Evolutionary conservation across 2,888 invertebrate genomes (phyloP).

Genomic region (Dorcus parallelipipedus): DNA sequence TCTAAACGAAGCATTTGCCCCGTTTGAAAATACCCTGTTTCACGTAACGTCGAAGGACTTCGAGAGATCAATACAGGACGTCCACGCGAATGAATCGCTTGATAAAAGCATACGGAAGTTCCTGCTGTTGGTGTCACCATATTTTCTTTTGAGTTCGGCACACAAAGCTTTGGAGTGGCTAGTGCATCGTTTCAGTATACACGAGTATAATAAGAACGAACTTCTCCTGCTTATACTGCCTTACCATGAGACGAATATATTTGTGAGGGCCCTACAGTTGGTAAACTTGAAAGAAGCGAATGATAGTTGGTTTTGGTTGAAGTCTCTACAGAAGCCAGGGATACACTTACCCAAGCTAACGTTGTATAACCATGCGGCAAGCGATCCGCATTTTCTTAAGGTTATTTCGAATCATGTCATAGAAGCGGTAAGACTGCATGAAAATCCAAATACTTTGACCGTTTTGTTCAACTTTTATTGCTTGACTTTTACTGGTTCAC

Average conservation of each 20-base stretch:
- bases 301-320: slow-evolving; percentile 76
- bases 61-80: slow-evolving; percentile 74
- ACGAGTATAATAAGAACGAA: slow-evolving; percentile 81
- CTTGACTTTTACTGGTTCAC: slow-evolving; percentile 67
- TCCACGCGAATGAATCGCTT: slow-evolving; percentile 71
- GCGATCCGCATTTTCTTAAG: slow-evolving; percentile 60
- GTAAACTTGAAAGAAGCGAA: slow-evolving; percentile 59
- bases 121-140: slow-evolving; percentile 79
- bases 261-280: slow-evolving; percentile 77
- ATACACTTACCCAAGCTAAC: slow-evolving; percentile 68
- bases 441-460: slow-evolving; percentile 59
- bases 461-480: slow-evolving; percentile 80
- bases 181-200: slow-evolving; percentile 82
- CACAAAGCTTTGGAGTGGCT: slow-evolving; percentile 96
- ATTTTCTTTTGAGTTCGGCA: slow-evolving; percentile 77
- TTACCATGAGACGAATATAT: slow-evolving; percentile 89
- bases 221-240: slow-evolving; percentile 81
- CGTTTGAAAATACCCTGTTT: slow-evolving; percentile 76
- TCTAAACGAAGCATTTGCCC: slow-evolving; percentile 67
- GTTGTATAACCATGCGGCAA: slow-evolving; percentile 69
- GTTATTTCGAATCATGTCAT: slow-evolving; percentile 60
- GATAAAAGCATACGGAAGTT: slow-evolving; percentile 75
- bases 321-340: slow-evolving; percentile 70
- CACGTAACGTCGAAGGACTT: slow-evolving; percentile 71
- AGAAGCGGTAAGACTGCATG: slow-evolving; percentile 58